Base-by-base conservation (phyloP, 2,797 vertebrate species). In the Hyperoplus immaculatus region DNA sequence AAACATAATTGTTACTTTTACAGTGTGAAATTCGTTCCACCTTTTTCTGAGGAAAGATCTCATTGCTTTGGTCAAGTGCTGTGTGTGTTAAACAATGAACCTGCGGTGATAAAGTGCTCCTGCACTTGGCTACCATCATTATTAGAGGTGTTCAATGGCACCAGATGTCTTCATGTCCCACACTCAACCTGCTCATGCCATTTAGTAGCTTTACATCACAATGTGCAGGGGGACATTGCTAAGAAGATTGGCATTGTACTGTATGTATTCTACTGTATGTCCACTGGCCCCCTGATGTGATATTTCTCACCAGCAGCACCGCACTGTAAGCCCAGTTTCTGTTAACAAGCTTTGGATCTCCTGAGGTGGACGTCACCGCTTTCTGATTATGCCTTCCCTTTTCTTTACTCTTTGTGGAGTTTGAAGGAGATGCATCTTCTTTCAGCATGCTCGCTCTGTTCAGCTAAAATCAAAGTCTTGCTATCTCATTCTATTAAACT, bases 361-460 rank as follows among this genome's bases (percentile, higher is more conserved):
- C 77, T 75, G 80, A 87, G 82, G 72, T 87, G 86, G 87, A 87
- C n/a, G 59, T 72, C 75, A 83, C 67, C 51, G 78, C 69, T 86
- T 29, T 89, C 85, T 89, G 84, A 87, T 89, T 88, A 82, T 85
- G 74, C 50, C 75, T 87, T 80, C 59, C 41, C 6, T 69, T 78
- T 72, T 42, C n/a, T 69, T 42, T 60, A 62, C 69, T 67, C 64
- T 73, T 54, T 83, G 75, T 87, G 85, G 85, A 84, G 79, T 89
- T 72, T 75, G 68, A 79, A 85, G 77, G 79, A 89, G 83, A 90
- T 80, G 85, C 73, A 5, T 87, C 80, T 87, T 88, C 78, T 90
- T 83, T 89, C 81, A 78, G 91, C 86, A 87, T 90, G 90, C 84
- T 86, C 65, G 60, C 75, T 83, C 61, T 88, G 69, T 79, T 84